A percentile compares a stretch with the other conserved stretches of the same genome.
Conservation (phyloP, 2,113 vertebrate species). For the Dipodomys spectabilis region DNA sequence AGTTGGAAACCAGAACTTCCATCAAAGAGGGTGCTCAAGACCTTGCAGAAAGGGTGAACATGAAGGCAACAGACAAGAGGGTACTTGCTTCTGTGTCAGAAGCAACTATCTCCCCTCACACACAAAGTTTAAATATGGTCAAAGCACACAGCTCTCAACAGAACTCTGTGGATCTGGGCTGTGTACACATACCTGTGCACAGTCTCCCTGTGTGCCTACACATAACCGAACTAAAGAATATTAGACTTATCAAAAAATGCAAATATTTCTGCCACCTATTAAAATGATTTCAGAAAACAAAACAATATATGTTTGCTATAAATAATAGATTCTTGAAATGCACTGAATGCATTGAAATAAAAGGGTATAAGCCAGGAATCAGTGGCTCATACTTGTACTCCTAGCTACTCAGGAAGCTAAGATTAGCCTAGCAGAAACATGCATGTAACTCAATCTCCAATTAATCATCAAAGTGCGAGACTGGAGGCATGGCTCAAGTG, state of each 20-base stretch:
- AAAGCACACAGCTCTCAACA: background rate
- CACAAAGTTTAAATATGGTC: background rate
- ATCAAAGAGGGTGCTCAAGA: background rate
- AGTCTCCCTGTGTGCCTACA: fast-evolving
- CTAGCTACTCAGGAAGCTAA: too few relatives aligned
- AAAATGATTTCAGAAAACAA: background rate
- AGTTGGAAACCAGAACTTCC: fast-evolving
- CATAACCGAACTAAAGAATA: background rate
- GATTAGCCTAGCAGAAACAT: too few relatives aligned
- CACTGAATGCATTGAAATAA: background rate
- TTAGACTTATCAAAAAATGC: background rate
- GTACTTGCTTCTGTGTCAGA: background rate
- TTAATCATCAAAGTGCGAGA: too few relatives aligned
- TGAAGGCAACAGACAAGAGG: background rate
- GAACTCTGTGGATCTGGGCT: background rate
- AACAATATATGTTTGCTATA: background rate
- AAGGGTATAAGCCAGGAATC: background rate
- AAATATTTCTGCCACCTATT: background rate
- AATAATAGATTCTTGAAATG: background rate
- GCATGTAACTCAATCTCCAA: too few relatives aligned
- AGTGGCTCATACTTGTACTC: too few relatives aligned
- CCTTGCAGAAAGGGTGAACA: background rate
- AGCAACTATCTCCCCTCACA: background rate
- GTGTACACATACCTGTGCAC: fast-evolving
- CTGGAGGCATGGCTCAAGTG: too few relatives aligned